Conservation (phyloP, 2,888 invertebrate species). For the Troides aeacus region DNA sequence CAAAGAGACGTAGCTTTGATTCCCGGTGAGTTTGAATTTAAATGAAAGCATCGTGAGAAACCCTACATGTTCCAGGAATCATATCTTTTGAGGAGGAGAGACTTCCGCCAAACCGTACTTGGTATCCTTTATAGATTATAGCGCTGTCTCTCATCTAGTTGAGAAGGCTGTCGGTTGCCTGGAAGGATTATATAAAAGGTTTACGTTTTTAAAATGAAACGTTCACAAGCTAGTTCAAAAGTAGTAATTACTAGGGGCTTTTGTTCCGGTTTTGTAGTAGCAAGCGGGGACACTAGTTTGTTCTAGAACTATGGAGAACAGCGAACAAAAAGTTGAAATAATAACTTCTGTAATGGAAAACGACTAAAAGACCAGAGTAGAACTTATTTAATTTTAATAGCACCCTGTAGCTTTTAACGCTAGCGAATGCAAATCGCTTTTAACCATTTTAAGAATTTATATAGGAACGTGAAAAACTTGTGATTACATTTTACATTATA, state of each 20-base stretch:
- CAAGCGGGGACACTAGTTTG: not conserved
- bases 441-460: not conserved
- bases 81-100: no score
- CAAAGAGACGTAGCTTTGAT: no score
- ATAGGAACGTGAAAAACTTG: no score
- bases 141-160: no score
- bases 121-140: no score
- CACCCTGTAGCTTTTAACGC: not conserved
- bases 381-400: not conserved
- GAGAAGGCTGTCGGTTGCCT: no score
- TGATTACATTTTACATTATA: no score
- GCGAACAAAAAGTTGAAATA: not conserved
- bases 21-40: no score
- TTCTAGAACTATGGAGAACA: not conserved
- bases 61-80: no score
- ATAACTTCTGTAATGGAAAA: not conserved
- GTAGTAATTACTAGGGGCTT: not conserved
- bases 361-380: not conserved
- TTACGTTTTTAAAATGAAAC: not conserved
- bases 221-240: not conserved
- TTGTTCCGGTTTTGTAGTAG: not conserved
- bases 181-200: no score
- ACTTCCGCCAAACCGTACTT: no score
- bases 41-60: no score
- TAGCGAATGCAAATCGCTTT: not conserved